Base-by-base conservation (phyloP, 2,797 vertebrate species). In the Sebastiscus tertius region DNA sequence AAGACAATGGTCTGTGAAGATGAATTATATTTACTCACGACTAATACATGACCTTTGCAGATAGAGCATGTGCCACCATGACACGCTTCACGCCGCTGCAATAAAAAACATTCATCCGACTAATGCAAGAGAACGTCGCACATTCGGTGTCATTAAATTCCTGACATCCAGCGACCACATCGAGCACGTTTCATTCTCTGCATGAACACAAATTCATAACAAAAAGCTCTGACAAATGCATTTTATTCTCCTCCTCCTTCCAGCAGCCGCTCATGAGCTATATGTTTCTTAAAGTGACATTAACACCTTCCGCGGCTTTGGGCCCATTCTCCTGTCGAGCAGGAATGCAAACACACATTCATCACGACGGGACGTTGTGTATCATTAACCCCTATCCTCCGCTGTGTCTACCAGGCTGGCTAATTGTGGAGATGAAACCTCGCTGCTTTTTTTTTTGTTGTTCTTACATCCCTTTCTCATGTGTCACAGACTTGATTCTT, bases 321-420 rank as follows among this genome's bases (percentile, higher is more conserved):
- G 90, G 90, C 88, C 84, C 86, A 87, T 91, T 93, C 93, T 87
- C 49, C 90, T 93, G 93, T 92, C 79, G 33, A 24, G 75, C 83
- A 87, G 93, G 94, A 95, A 94, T 94, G 95, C 93, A 96, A 95
- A 95, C 94, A 93, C 66, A 90, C 93, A 95, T 95, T 93, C 92
- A 95, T 95, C 93, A 95, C 65, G 12, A 8, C 9, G n/a, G 84
- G 82, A 81, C 81, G 22, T 75, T 86, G 87, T 92, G 90, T 93
- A 83, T 85, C 68, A 82, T 90, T 93, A 91, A 93, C 93, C 92
- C 90, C 82, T 60, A 84, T 91, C 84, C 85, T 86, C 82, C 22
- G 79, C 89, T 85, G 81, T 61, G 77, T 89, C 80, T 84, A 36
- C 62, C 81, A 59, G 72, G 75, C 71, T 1, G 20, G 64, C 76